A percentile compares a stretch with the other conserved stretches of the same genome.
Conservation (phyloP, 2,113 vertebrate species). For the Pygathrix nemaeus region DNA sequence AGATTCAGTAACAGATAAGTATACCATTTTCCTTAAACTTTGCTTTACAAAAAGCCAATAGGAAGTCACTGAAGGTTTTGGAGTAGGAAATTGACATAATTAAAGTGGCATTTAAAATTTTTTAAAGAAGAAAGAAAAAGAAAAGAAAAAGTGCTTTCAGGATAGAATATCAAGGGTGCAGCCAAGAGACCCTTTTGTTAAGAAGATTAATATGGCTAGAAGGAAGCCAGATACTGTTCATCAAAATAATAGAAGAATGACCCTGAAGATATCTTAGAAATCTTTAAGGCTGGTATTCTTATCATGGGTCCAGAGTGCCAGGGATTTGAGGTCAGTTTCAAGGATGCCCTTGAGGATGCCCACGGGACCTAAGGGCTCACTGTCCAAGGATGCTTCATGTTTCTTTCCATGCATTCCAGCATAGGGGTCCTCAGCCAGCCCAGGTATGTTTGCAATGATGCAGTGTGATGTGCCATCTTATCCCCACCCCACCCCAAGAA, state of each 20-base stretch:
- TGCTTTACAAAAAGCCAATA: too few relatives aligned
- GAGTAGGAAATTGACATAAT: too few relatives aligned
- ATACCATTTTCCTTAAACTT: too few relatives aligned
- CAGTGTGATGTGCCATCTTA: background rate
- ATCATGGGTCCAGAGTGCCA: background rate
- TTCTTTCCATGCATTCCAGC: background rate
- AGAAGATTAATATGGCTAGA: background rate
- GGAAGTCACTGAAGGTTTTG: too few relatives aligned
- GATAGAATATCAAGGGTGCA: background rate
- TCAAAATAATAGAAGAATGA: background rate
- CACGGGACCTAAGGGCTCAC: background rate
- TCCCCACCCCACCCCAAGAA: background rate
- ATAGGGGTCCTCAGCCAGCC: background rate
- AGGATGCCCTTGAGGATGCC: background rate
- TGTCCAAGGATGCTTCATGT: background rate
- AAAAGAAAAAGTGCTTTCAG: background rate
- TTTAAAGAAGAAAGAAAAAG: background rate
- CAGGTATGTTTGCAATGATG: background rate
- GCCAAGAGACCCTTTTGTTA: background rate
- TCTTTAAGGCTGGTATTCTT: background rate
- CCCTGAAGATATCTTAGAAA: background rate
- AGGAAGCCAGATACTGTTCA: background rate
- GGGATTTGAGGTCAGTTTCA: background rate
- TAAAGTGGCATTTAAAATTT: too few relatives aligned
- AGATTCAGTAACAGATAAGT: too few relatives aligned